These are phyloP conservation scores for Ceriagrion tenellum DNA, from an alignment of 2,888 invertebrate species.

Conservation along the genomic window DNA sequence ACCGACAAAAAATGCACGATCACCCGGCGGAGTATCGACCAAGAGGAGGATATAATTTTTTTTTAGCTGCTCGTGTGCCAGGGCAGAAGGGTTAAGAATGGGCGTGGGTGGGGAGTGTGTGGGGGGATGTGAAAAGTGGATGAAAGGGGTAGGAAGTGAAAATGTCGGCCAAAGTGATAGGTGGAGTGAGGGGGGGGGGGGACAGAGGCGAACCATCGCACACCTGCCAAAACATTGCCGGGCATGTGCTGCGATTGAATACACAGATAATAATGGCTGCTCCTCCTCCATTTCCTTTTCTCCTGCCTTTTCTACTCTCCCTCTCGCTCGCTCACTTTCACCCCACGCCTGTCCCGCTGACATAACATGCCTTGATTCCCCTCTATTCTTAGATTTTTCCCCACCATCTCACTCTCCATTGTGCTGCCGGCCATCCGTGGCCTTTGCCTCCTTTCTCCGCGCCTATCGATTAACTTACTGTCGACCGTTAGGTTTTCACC, in stretches of 20 bases:
- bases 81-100: slow-evolving; percentile 17
- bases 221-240: slow-evolving; percentile 63
- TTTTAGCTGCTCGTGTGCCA: neutral
- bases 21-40: neutral
- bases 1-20: slow-evolving; percentile 30
- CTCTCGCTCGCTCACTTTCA: neutral
- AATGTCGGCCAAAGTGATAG: neutral
- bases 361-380: neutral
- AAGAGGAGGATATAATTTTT: neutral
- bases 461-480: neutral
- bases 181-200: neutral
- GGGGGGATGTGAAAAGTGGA: neutral
- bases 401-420: neutral
- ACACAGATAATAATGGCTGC: slow-evolving; percentile 55
- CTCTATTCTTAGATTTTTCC: neutral
- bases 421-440: neutral
- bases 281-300: neutral
- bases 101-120: neutral
- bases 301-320: neutral
- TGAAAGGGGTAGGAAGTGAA: neutral
- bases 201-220: neutral
- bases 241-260: slow-evolving; percentile 57
- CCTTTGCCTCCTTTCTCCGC: neutral
- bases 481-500: neutral
- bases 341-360: neutral